phyloP scores from a whole-genome alignment of 2,797 vertebrate genomes.

The Neomorphus geoffroyi region DNA sequence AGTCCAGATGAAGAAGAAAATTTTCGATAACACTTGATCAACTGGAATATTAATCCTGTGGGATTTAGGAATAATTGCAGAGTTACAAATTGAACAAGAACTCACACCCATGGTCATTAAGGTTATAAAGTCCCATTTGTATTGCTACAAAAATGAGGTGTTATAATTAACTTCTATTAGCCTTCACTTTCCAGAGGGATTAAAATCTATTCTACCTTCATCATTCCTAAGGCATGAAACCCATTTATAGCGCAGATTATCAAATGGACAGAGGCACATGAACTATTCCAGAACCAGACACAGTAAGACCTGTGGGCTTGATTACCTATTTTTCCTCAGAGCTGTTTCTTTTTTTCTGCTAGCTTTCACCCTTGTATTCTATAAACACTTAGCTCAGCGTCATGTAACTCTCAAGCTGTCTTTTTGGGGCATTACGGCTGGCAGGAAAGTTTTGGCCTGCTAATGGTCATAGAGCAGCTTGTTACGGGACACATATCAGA shows the following conservation, averaged over 20 bases:
- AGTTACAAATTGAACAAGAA: slow-evolving; percentile 29
- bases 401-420: not conserved
- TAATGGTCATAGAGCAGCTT: not conserved
- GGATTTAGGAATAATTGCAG: slow-evolving; percentile 27
- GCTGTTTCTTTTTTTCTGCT: not conserved
- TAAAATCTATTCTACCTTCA: slow-evolving; percentile 27
- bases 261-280: not conserved
- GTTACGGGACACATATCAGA: not conserved
- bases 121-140: slow-evolving; percentile 30
- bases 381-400: not conserved
- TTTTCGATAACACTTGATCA: not conserved
- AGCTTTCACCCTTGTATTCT: not conserved
- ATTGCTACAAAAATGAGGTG: slow-evolving; percentile 29
- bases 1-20: not conserved
- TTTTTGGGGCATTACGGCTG: not conserved
- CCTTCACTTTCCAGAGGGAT: slow-evolving; percentile 46
- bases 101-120: slow-evolving; percentile 28
- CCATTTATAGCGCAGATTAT: slow-evolving; percentile 24
- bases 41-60: not conserved
- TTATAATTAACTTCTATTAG: slow-evolving; percentile 62
- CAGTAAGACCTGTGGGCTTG: not conserved
- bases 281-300: not conserved
- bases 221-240: slow-evolving; percentile 26
- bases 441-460: not conserved
- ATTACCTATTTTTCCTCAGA: not conserved